Evolutionary conservation across 2,113 vertebrate genomes (phyloP).

Genomic region (cattle (Bos taurus)): ARS-UCD2.0 NC_037335.1:63255001-63255500

Average conservation of each 20-base stretch:
- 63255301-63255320: not conserved
- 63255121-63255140: not conserved
- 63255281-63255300: not conserved
- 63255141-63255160: not conserved
- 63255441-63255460: conserved; percentile 84
- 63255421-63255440: conserved; percentile 91
- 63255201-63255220: not conserved
- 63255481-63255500: conserved; percentile 90
- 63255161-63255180: not conserved
- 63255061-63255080: not conserved
- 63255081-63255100: not conserved
- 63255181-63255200: not conserved
- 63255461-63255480: conserved; percentile 85
- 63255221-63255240: fast-evolving
- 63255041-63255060: not conserved
- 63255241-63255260: not conserved
- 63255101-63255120: not conserved
- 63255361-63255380: conserved; percentile 90
- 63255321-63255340: conserved; percentile 82
- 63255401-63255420: conserved; percentile 94
- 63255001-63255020: not conserved
- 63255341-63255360: conserved; percentile 87
- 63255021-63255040: not conserved
- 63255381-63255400: conserved; percentile 90
- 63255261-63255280: fast-evolving